phyloP scores from a whole-genome alignment of 2,888 invertebrate species.

The Leucania comma region DNA sequence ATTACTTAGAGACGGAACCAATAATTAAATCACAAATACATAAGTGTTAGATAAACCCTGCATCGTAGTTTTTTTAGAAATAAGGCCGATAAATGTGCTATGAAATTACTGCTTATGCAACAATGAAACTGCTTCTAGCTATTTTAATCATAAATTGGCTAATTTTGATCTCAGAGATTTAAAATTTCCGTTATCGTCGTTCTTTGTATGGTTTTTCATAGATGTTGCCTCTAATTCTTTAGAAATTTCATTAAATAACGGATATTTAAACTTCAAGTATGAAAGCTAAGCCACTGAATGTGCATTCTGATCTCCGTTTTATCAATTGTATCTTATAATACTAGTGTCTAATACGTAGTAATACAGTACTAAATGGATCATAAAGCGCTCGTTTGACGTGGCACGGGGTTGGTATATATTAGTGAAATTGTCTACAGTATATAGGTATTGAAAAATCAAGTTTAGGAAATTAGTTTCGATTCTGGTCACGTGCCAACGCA shows the following conservation, averaged over 20 bases:
- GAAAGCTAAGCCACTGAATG: neutral
- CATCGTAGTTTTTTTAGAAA: slow-evolving; percentile 14
- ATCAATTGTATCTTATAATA: no score
- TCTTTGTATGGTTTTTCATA: neutral
- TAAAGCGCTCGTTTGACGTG: neutral
- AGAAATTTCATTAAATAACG: neutral
- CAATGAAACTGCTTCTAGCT: neutral
- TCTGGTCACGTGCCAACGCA: neutral
- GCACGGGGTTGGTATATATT: no score
- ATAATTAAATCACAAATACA: neutral
- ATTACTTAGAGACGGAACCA: no score
- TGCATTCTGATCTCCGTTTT: neutral
- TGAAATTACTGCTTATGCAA: neutral
- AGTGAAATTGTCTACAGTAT: neutral
- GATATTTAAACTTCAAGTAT: neutral
- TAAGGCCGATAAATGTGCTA: neutral
- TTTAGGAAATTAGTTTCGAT: neutral
- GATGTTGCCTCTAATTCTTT: neutral
- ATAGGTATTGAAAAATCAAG: neutral
- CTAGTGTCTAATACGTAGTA: neutral
- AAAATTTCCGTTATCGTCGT: neutral
- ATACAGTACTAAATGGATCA: neutral
- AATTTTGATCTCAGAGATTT: neutral
- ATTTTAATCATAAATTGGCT: slow-evolving; percentile 9
- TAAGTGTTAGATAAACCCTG: slow-evolving; percentile 3